Conservation (phyloP, 2,888 invertebrate species). For the Cynaeus angustus region DNA sequence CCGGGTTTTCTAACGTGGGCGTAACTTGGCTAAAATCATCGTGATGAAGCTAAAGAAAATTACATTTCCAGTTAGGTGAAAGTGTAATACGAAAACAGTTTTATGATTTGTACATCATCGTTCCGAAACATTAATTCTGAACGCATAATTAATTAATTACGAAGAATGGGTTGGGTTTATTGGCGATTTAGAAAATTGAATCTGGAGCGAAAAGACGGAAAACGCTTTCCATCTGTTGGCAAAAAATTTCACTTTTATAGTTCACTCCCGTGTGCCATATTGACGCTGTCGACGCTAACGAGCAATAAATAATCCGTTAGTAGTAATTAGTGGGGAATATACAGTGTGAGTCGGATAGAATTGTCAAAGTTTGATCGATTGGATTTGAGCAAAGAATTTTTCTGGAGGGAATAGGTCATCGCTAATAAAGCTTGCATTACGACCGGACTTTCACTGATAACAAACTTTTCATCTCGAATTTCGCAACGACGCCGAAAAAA, state of each 20-base stretch:
- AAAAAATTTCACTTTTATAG: background rate
- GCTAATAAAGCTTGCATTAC: constrained; percentile 37
- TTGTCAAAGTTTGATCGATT: constrained; percentile 9
- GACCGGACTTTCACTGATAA: constrained; percentile 42
- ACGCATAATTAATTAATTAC: constrained; percentile 32
- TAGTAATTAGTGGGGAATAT: background rate
- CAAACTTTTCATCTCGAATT: constrained; percentile 17
- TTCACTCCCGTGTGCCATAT: background rate
- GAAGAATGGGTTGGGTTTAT: constrained; percentile 22
- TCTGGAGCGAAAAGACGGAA: constrained; percentile 9
- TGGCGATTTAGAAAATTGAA: constrained; percentile 7
- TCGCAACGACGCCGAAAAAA: constrained; percentile 14
- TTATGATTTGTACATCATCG: constrained; percentile 20
- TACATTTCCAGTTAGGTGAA: constrained; percentile 21
- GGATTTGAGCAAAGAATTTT: constrained; percentile 26
- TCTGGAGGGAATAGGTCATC: constrained; percentile 39
- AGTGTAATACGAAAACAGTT: constrained; percentile 17
- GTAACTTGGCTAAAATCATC: background rate
- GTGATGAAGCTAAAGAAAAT: background rate
- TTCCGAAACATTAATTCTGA: constrained; percentile 20
- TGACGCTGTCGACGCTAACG: background rate
- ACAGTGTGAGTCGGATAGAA: constrained; percentile 2
- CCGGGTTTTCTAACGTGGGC: constrained; percentile 22
- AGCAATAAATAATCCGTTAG: background rate
- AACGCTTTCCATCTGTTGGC: constrained; percentile 30